phyloP scores from a whole-genome alignment of 2,888 invertebrate genomes.

The Onchidella celtica region DNA sequence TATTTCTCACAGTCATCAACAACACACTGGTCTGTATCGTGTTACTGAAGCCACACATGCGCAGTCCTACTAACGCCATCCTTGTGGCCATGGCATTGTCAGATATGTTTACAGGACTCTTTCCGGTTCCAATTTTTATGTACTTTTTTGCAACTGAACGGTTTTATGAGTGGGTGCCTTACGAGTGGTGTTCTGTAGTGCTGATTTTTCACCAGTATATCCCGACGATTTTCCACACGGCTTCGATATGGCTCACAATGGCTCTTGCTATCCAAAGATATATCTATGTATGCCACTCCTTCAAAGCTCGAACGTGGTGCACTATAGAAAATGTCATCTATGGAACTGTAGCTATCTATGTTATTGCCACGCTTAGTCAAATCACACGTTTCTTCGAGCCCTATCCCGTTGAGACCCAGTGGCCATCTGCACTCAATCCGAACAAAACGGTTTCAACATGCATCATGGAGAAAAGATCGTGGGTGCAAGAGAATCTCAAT shows the following conservation, averaged over 20 bases:
- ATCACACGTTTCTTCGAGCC: constrained; percentile 91
- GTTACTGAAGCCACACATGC: constrained; percentile 93
- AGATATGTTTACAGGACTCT: constrained; percentile 90
- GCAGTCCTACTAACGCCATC: constrained; percentile 94
- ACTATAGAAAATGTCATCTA: constrained; percentile 90
- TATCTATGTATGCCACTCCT: constrained; percentile 96
- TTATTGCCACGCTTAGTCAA: constrained; percentile 90
- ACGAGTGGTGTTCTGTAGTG: constrained; percentile 89
- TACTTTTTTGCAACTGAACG: constrained; percentile 95
- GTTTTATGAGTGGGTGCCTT: constrained; percentile 89
- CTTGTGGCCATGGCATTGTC: constrained; percentile 97
- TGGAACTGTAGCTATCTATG: constrained; percentile 89
- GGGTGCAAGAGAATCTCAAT: constrained; percentile 80
- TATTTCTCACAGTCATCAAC: constrained; percentile 92
- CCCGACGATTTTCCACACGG: constrained; percentile 89
- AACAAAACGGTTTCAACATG: constrained; percentile 67
- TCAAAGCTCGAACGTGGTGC: constrained; percentile 85
- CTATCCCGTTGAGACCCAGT: constrained; percentile 83
- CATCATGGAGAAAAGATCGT: constrained; percentile 53
- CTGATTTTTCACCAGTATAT: constrained; percentile 69
- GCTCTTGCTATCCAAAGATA: constrained; percentile 95
- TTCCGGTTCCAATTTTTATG: constrained; percentile 85
- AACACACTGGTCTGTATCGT: constrained; percentile 95
- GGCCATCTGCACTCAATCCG: constrained; percentile 81
- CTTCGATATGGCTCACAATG: constrained; percentile 95